These are phyloP conservation scores for Azorinus chamasolen DNA, from an alignment of 2,888 invertebrate species.

Conservation along the genomic window DNA sequence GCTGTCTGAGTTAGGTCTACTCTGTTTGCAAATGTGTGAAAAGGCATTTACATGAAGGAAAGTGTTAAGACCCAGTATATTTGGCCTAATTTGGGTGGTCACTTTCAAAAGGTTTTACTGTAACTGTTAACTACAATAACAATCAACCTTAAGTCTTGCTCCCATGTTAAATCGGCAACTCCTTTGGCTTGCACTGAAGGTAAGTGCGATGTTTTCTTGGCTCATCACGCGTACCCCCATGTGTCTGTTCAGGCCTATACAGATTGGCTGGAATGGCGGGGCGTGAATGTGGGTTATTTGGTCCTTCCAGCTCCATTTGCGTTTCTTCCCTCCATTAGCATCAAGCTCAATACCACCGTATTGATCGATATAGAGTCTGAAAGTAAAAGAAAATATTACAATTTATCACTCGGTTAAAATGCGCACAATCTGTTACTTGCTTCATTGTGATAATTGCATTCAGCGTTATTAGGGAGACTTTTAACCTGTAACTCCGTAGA, in stretches of 20 bases:
- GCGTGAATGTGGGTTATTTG: conserved; percentile 84
- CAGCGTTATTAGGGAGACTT: too few relatives aligned
- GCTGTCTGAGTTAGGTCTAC: too few relatives aligned
- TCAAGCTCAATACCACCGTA: conserved; percentile 84
- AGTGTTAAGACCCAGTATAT: too few relatives aligned
- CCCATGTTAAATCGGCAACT: conserved; percentile 85
- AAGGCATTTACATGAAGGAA: too few relatives aligned
- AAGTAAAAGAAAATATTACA: conserved; percentile 11
- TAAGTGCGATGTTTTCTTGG: conserved; percentile 83
- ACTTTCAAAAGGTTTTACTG: too few relatives aligned
- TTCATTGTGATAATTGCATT: too few relatives aligned
- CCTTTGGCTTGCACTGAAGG: conserved; percentile 77
- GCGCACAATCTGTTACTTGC: too few relatives aligned
- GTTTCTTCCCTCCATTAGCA: conserved; percentile 73
- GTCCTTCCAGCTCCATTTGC: conserved; percentile 85
- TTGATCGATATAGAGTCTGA: conserved; percentile 82
- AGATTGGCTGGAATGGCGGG: conserved; percentile 86
- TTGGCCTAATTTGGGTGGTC: too few relatives aligned
- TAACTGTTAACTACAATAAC: too few relatives aligned
- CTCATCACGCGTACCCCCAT: conserved; percentile 81
- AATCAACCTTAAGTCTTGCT: conserved; percentile 82
- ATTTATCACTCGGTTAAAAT: too few relatives aligned
- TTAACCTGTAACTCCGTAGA: too few relatives aligned
- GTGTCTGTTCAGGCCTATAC: conserved; percentile 80
- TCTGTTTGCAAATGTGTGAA: too few relatives aligned